Evolutionary conservation across 2,113 vertebrate species (phyloP), one percentile per base, ranked within the genome.

Genomic region (Lucifuga dentata): DNA sequence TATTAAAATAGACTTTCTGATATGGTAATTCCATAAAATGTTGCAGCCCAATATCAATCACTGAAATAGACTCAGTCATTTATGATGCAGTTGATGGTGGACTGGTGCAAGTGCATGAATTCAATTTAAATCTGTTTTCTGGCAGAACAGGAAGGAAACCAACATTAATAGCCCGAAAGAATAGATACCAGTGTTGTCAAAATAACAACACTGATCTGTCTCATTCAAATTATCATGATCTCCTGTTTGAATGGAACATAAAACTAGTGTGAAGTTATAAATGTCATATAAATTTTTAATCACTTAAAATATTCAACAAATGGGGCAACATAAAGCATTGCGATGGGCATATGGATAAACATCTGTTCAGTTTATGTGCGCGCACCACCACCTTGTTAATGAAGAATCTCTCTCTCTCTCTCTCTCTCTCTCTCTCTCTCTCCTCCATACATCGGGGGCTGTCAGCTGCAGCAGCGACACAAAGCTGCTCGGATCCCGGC

Each of bases 401-500:
- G 49, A 75, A 21, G 63, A 24, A 40, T 5, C 41, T 13, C 57
- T 8, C 62, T 11, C 33, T 24, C 63, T 43, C 44, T 20, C 39
- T n/a, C 16, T 23, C 53, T 15, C 36, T 33, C 60, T 63, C 46
- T 26, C 39, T 64, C 29, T 40, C 35, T 50, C 26, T 44, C 19
- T 61, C 29, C 68, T 66, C 72, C 75, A 64, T 76, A 86, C 84
- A 77, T 75, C 58, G 56, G 68, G 71, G 77, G 59, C 75, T 76
- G 78, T 63, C 83, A 44, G 86, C 81, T 86, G 85, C 78, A 53
- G 85, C 85, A 51, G 73, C 79, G 77, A 73, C 86, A 84, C 56
- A 80, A 15, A 61, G 69, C 73, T 66, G 73, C 66, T 72, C 64
- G 68, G 76, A 80, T 49, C 76, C 74, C 50, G 39, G 56, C 65